phyloP scores from a whole-genome alignment of 2,888 invertebrate genomes.

The Ormia ochracea region DNA sequence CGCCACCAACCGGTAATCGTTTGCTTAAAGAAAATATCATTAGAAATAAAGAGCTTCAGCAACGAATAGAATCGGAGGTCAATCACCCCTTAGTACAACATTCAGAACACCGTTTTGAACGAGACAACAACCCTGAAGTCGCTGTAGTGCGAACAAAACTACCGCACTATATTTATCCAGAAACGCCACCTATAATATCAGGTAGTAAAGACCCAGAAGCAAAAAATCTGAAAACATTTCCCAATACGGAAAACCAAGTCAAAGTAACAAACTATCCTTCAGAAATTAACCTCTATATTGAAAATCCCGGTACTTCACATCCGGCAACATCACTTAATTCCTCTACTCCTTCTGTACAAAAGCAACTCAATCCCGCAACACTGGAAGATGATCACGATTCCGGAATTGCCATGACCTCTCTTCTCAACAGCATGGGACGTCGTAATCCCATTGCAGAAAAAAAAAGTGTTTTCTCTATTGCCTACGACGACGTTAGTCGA shows the following conservation, averaged over 20 bases:
- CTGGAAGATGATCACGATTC: slow-evolving; percentile 85
- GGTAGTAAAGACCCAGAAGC: slow-evolving; percentile 63
- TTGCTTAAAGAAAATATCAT: slow-evolving; percentile 78
- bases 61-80: slow-evolving; percentile 77
- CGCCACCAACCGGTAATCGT: slow-evolving; percentile 72
- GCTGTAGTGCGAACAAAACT: slow-evolving; percentile 80
- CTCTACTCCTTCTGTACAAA: slow-evolving; percentile 64
- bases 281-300: slow-evolving; percentile 71
- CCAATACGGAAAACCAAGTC: slow-evolving; percentile 76
- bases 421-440: slow-evolving; percentile 79
- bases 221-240: slow-evolving; percentile 72
- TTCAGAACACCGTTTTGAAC: slow-evolving; percentile 87
- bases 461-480: slow-evolving; percentile 94
- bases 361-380: slow-evolving; percentile 80
- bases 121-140: slow-evolving; percentile 76
- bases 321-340: slow-evolving; percentile 38
- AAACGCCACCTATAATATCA: slow-evolving; percentile 77
- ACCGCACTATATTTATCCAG: slow-evolving; percentile 80
- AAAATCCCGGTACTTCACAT: slow-evolving; percentile 70
- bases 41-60: slow-evolving; percentile 78
- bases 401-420: slow-evolving; percentile 85
- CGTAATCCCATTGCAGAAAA: slow-evolving; percentile 87
- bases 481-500: slow-evolving; percentile 90
- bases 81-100: slow-evolving; percentile 86
- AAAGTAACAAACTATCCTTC: slow-evolving; percentile 70